phyloP scores from a whole-genome alignment of 1,140 invertebrate species.

The Yoshiicerus persimilis region DNA sequence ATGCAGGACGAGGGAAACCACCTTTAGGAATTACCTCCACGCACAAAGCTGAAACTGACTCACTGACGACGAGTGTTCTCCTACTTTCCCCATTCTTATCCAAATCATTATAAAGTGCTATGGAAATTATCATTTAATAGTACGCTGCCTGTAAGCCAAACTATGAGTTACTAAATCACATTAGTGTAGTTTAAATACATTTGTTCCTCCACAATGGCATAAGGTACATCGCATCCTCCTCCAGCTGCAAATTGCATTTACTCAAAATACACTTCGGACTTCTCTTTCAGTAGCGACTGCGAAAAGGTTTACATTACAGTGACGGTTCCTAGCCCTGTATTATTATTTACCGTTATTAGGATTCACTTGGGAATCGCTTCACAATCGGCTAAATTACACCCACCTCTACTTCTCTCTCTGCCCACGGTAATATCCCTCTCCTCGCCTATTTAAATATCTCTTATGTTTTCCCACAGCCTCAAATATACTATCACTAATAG shows the following conservation, averaged over 20 bases:
- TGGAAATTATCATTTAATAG: neutral
- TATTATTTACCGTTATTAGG: neutral
- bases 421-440: neutral
- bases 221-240: neutral
- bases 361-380: neutral
- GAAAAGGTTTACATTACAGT: neutral
- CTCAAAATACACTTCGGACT: neutral
- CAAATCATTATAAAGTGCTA: neutral
- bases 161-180: neutral
- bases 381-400: neutral
- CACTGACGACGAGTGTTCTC: neutral
- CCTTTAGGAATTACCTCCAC: neutral
- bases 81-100: neutral
- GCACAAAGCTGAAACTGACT: neutral
- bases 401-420: neutral
- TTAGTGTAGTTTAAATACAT: neutral
- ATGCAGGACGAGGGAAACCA: neutral
- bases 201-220: neutral
- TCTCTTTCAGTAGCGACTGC: neutral
- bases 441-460: neutral
- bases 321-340: neutral
- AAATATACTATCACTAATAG: neutral
- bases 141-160: neutral
- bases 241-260: neutral
- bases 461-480: neutral